phyloP scores from a whole-genome alignment of 2,797 vertebrate genomes.

The Prunella strophiata region DNA sequence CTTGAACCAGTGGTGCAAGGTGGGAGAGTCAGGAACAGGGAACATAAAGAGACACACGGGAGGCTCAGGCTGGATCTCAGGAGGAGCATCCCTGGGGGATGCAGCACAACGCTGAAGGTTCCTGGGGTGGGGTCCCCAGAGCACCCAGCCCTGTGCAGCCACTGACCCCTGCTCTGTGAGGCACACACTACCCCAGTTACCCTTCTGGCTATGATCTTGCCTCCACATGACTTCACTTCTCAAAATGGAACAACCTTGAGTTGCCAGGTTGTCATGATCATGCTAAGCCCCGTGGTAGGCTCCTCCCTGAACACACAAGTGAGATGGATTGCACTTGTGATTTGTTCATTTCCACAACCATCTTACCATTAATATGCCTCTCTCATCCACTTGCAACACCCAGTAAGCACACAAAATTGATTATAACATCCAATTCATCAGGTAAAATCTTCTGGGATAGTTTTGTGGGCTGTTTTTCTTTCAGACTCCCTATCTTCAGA shows the following conservation, averaged over 20 bases:
- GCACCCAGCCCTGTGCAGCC: neutral
- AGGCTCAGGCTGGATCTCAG: neutral
- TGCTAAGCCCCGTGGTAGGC: neutral
- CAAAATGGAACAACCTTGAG: slow-evolving; percentile 1
- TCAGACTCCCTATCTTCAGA: neutral
- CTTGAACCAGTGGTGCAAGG: neutral
- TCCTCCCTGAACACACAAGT: slow-evolving; percentile 19
- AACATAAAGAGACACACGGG: accelerated
- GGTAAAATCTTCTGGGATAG: neutral
- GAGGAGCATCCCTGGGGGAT: neutral
- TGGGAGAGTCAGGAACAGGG: accelerated
- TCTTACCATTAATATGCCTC: slow-evolving; percentile 14
- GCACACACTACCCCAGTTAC: neutral
- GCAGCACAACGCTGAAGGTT: accelerated
- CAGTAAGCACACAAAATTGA: slow-evolving; percentile 32
- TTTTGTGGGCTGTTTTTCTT: neutral
- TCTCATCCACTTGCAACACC: slow-evolving; percentile 34
- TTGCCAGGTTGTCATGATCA: neutral
- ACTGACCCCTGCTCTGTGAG: accelerated
- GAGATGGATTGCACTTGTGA: slow-evolving; percentile 42
- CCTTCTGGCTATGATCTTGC: accelerated
- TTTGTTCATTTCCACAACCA: slow-evolving; percentile 45
- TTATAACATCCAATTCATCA: slow-evolving; percentile 33
- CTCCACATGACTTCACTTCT: neutral
- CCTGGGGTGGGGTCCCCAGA: accelerated